Base-by-base conservation (phyloP, 2,797 vertebrate genomes). In the Pseudocheirus occidentalis region DNA sequence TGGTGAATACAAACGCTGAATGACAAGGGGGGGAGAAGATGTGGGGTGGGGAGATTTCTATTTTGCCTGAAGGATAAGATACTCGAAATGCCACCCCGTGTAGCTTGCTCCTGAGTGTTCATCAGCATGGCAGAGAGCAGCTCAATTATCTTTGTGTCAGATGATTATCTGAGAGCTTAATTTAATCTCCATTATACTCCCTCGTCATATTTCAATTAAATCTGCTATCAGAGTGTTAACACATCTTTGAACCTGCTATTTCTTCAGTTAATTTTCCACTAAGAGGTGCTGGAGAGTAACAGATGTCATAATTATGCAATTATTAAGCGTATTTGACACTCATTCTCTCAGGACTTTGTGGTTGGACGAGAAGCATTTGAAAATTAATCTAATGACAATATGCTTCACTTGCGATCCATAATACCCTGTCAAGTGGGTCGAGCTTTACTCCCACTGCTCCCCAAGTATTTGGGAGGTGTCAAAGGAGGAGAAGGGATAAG, bases 301-400 rank as follows among this genome's bases (percentile, higher is more conserved):
- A 99, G 99, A 99, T 99, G 99, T 99, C 99, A 99, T 99, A 99
- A 99, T 99, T 99, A 99, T 99, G 99, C 99, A 98, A 98, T 99
- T 99, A 99, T 99, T 98, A 98, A 99, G 98, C 98, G 99, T 98
- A 98, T 99, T 99, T 99, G 99, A 99, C 98, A 98, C 98, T 99
- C 94, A 93, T 98, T 98, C 97, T 98, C 97, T 98, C 97, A 97
- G 98, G 96, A 97, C 91, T 97, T 98, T 98, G 93, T 94, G 96
- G 97, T 96, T 55, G 98, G 97, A 96, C 96, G 95, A 92, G 94
- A 55, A 94, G 97, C 89, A 97, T 56, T 95, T 95, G 97, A 97
- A 98, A 98, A 99, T 99, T 98, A 99, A 99, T 99, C 98, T 98
- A 98, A 98, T 96, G 98, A 98, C 98, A 99, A 98, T 98, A 98